Base-by-base conservation (phyloP, 2,113 vertebrate genomes). In the Sinocyclocheilus anophthalmus region DNA sequence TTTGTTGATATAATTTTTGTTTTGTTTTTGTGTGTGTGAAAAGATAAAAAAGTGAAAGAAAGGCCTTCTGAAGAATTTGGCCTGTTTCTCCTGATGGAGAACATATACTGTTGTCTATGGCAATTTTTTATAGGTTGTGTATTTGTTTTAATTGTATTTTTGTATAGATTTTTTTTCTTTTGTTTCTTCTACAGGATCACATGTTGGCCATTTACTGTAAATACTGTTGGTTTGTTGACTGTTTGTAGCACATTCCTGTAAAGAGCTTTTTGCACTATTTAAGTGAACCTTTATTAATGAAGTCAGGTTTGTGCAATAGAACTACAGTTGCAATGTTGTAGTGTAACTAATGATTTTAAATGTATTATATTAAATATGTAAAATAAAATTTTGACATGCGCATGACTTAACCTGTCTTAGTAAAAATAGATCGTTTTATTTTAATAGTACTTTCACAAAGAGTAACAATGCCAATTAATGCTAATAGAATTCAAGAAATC, bases 281-380 rank as follows among this genome's bases (percentile, higher is more conserved):
- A 97, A 96, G 90, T 92, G 88, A 96, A 95, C 91, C 95, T 95
- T 91, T 94, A 93, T 93, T 95, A 95, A 96, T 96, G 93, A 96
- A 97, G 95, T 97, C 96, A 98, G 97, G 94, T 95, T 84, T 97
- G 98, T 99, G 97, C 98, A 98, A 99, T 67, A 98, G 92, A 94
- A 95, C 94, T 91, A 93, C 92, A 96, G 95, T 94, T 94, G 92
- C 96, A 95, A 95, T 96, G 95, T 95, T 98, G 96, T 97, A 96
- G 96, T 96, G 95, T 96, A 96, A 96, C 95, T 95, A 96, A 94
- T 94, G 88, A 96, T 97, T 97, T 96, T 96, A 98, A 97, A 95
- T 99, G 97, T 98, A 96, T 94, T 95, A 96, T 98, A 97, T 99
- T 98, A 97, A 97, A 97, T 96, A 96, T 99, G 97, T 98, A 96